These are phyloP conservation scores for Tetramorium bicarinatum DNA, from an alignment of 2,888 invertebrate genomes.

Conservation along the genomic window DNA sequence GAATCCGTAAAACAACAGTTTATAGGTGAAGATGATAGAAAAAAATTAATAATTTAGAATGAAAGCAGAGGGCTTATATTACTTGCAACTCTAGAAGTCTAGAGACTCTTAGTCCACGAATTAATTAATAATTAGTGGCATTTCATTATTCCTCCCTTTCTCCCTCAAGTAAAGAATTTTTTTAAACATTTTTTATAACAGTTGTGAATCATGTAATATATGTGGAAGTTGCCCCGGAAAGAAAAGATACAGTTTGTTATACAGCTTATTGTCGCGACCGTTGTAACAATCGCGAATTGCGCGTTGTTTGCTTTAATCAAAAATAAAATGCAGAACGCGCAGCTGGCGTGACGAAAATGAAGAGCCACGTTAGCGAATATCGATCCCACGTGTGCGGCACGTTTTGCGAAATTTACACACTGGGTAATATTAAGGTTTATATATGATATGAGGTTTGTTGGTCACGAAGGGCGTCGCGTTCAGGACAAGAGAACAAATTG, in stretches of 20 bases:
- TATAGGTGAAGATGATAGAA: not conserved
- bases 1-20: not conserved
- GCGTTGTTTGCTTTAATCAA: conserved; percentile 32
- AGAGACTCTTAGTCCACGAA: not conserved
- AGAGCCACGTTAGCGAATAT: conserved; percentile 21
- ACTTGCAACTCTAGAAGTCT: not conserved
- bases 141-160: not conserved
- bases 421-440: conserved; percentile 25
- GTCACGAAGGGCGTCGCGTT: conserved; percentile 13
- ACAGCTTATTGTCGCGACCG: conserved; percentile 3
- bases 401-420: conserved; percentile 41
- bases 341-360: conserved; percentile 29
- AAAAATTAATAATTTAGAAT: not conserved
- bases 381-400: conserved; percentile 33
- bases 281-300: not conserved
- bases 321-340: conserved; percentile 21
- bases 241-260: not conserved
- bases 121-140: not conserved
- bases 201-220: no score
- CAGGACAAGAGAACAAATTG: conserved; percentile 18
- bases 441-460: conserved; percentile 7
- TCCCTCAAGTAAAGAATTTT: not conserved
- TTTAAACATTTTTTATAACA: no score
- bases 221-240: not conserved
- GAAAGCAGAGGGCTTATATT: not conserved